A percentile compares a stretch with the other conserved stretches of the same genome.
Evolutionary conservation across 2,888 invertebrate genomes (phyloP).

Genomic region (Hydrotaea cyrtoneurina): DNA sequence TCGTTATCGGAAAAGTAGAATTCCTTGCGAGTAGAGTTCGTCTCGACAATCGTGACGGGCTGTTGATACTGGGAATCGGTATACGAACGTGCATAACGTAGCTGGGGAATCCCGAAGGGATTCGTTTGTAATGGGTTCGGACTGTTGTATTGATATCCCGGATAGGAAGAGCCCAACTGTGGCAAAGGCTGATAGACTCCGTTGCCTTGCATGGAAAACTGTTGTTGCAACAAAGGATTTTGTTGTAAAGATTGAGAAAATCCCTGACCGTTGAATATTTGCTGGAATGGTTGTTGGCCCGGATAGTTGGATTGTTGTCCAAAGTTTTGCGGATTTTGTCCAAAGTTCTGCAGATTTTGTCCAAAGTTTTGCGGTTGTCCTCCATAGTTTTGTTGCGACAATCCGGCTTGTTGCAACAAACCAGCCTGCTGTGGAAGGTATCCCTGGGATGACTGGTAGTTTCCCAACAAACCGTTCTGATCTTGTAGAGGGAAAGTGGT

Average conservation of each 20-base stretch:
- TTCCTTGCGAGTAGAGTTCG: conserved; percentile 77
- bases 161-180: not conserved
- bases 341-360: conserved; percentile 45
- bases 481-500: not conserved
- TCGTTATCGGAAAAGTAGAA: conserved; percentile 75
- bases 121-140: conserved; percentile 39
- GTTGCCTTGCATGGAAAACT: conserved; percentile 16
- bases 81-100: conserved; percentile 57
- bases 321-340: conserved; percentile 43
- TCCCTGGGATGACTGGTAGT: conserved; percentile 25
- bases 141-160: conserved; percentile 48
- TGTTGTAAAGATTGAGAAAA: conserved; percentile 27
- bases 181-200: conserved; percentile 17
- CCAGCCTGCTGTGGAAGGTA: conserved; percentile 16
- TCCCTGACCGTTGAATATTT: conserved; percentile 23
- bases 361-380: conserved; percentile 38
- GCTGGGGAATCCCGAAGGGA: conserved; percentile 41
- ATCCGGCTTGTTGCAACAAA: not conserved
- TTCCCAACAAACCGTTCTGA: not conserved
- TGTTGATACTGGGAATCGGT: conserved; percentile 56
- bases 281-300: conserved; percentile 19
- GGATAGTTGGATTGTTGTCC: conserved; percentile 12
- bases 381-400: conserved; percentile 16
- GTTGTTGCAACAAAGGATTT: conserved; percentile 41
- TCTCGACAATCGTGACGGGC: conserved; percentile 75